Conservation (phyloP, 2,888 invertebrate species). For the Standfussiana lucernea region DNA sequence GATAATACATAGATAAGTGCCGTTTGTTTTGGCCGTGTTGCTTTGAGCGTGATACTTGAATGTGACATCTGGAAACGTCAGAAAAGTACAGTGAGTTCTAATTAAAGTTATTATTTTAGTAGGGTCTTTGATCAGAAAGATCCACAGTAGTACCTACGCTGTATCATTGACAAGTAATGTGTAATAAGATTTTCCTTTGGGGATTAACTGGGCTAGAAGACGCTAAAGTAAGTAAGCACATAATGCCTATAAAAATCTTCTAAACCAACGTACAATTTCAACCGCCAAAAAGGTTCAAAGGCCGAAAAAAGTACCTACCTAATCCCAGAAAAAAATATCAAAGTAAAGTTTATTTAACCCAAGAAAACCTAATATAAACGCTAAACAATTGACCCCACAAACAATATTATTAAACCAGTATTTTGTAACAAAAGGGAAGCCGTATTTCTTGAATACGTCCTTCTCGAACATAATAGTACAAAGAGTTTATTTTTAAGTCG, state of each 20-base stretch:
- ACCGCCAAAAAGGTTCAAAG: neutral
- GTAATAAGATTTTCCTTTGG: neutral
- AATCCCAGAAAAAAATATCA: too few species aligned
- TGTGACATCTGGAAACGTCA: neutral
- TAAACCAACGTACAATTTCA: neutral
- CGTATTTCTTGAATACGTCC: constrained; percentile 12
- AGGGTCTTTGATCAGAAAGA: neutral
- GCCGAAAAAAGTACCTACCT: too few species aligned
- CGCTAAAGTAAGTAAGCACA: neutral
- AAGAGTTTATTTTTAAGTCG: constrained; percentile 42
- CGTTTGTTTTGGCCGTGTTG: neutral
- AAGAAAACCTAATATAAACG: constrained; percentile 21
- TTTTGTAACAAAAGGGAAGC: constrained; percentile 45
- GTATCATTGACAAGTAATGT: neutral
- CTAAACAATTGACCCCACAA: constrained; percentile 23
- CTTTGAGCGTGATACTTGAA: neutral
- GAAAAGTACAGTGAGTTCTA: neutral
- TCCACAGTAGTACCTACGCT: neutral
- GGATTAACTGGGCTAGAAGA: neutral
- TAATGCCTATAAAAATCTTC: constrained; percentile 3
- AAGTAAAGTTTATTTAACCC: constrained; percentile 33
- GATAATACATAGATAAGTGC: neutral
- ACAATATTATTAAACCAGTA: constrained; percentile 32
- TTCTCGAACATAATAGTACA: constrained; percentile 18
- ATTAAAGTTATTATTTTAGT: neutral